Percentiles rank a stretch among this genome's conserved stretches.
phyloP scores from a whole-genome alignment of 2,888 invertebrate genomes.

The Osedax fenrisi region DNA sequence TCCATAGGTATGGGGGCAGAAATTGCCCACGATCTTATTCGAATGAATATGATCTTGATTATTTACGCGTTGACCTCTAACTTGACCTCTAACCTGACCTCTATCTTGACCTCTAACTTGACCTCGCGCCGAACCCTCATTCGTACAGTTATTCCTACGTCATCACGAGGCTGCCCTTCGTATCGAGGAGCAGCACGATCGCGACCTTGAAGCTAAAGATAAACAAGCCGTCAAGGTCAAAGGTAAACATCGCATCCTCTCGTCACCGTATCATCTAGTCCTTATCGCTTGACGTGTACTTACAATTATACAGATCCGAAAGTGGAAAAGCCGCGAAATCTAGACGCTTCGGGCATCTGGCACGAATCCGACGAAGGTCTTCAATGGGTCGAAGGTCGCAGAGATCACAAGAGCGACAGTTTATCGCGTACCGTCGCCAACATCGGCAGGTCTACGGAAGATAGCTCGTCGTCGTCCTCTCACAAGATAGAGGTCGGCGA shows the following conservation, averaged over 20 bases:
- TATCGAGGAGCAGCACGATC: slow-evolving; percentile 37
- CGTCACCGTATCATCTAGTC: background rate
- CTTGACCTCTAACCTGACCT: too few relatives aligned
- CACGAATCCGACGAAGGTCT: slow-evolving; percentile 46
- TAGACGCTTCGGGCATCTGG: slow-evolving; percentile 47
- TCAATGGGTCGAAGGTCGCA: slow-evolving; percentile 42
- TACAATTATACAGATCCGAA: too few relatives aligned
- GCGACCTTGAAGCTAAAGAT: slow-evolving; percentile 31
- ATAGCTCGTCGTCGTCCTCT: background rate
- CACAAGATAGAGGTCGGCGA: slow-evolving; percentile 4
- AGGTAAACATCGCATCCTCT: background rate
- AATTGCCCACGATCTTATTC: too few relatives aligned
- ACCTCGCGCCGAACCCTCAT: too few relatives aligned
- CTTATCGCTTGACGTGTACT: background rate
- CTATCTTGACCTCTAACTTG: too few relatives aligned
- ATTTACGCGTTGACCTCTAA: too few relatives aligned
- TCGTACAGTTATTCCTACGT: slow-evolving; percentile 34
- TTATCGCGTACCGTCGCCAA: too few relatives aligned
- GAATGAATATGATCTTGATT: too few relatives aligned
- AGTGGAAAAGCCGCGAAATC: too few relatives aligned
- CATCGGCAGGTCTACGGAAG: background rate
- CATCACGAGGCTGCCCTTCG: slow-evolving; percentile 35
- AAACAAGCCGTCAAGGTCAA: background rate
- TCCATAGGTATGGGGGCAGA: too few relatives aligned
- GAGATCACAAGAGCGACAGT: background rate